These are phyloP conservation scores for Zeugodacus cucurbitae DNA, from an alignment of 1,140 invertebrate species.

Conservation along the genomic window DNA sequence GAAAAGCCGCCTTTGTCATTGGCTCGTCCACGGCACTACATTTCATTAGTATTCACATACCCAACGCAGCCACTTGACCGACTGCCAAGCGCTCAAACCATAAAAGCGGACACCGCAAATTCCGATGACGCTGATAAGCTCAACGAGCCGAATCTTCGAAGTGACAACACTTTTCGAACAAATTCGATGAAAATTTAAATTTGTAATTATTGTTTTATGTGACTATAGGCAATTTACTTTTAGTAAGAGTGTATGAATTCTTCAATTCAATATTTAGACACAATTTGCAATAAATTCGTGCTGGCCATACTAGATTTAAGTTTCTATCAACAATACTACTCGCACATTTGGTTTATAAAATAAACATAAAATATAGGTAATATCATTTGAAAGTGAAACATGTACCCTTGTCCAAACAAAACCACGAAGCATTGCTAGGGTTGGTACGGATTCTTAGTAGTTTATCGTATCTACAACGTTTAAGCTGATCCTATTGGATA, in stretches of 20 bases:
- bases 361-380: too few relatives aligned
- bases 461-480: neutral
- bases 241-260: neutral
- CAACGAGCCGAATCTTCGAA: slow-evolving; percentile 43
- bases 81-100: neutral
- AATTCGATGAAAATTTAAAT: neutral
- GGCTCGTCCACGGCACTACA: slow-evolving; percentile 56
- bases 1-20: slow-evolving; percentile 39
- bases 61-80: neutral
- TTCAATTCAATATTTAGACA: neutral
- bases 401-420: too few relatives aligned
- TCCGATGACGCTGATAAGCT: slow-evolving; percentile 65
- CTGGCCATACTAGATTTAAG: neutral
- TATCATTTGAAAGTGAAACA: too few relatives aligned
- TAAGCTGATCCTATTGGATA: too few relatives aligned
- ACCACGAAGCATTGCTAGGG: too few relatives aligned
- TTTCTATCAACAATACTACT: too few relatives aligned
- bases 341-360: too few relatives aligned
- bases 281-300: neutral
- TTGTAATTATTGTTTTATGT: neutral
- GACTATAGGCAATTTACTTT: too few relatives aligned
- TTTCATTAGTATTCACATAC: slow-evolving; percentile 62
- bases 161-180: slow-evolving; percentile 28
- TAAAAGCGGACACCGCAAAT: slow-evolving; percentile 65
- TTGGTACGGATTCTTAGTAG: neutral